Evolutionary conservation across 2,113 vertebrate genomes (phyloP).

Genomic region (Rhodinocichla rosea): DNA sequence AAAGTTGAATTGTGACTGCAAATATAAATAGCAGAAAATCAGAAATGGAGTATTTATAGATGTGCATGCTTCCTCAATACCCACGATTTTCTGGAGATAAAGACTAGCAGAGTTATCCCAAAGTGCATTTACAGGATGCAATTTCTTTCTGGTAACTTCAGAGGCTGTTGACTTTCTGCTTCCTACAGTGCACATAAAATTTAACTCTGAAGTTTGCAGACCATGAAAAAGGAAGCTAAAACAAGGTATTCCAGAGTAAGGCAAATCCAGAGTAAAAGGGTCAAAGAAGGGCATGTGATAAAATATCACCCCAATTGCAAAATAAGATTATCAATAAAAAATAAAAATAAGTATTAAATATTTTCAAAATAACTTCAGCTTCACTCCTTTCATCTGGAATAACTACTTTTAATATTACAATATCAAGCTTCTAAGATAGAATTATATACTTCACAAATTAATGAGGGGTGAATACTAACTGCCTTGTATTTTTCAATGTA

Average conservation of each 20-base stretch:
- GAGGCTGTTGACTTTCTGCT: background rate
- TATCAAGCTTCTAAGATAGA: background rate
- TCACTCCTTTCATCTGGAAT: background rate
- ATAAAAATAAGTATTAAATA: background rate
- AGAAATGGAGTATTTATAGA: background rate
- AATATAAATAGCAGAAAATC: background rate
- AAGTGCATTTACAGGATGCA: background rate
- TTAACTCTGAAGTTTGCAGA: background rate
- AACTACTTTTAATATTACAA: background rate
- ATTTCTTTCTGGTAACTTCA: background rate
- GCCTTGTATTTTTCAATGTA: background rate
- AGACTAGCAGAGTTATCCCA: background rate
- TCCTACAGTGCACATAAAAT: background rate
- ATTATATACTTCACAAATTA: background rate
- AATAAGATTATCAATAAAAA: background rate
- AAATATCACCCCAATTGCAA: background rate
- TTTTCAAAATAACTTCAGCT: background rate
- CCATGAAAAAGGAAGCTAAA: background rate
- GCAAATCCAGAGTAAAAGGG: background rate
- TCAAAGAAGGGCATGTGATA: background rate
- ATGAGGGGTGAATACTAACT: background rate
- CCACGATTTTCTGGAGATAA: background rate
- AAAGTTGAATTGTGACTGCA: background rate
- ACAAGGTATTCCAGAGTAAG: background rate
- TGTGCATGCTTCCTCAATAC: background rate